A percentile compares a stretch with the other conserved stretches of the same genome.
phyloP scores from a whole-genome alignment of 1,140 invertebrate species.

The Drosophila sulfurigaster region DNA sequence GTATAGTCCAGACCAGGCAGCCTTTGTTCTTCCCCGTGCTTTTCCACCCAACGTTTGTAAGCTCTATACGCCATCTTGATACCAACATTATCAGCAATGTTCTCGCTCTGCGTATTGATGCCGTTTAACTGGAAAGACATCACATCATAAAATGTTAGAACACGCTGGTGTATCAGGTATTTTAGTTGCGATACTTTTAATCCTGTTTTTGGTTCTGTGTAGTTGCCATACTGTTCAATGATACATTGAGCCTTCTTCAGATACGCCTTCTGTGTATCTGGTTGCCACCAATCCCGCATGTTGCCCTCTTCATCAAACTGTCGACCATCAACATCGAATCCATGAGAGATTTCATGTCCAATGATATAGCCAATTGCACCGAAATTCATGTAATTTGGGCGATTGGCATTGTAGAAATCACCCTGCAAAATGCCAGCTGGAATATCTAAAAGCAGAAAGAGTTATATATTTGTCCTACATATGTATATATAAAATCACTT shows the following conservation, averaged over 20 bases:
- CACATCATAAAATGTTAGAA: slow-evolving; percentile 7
- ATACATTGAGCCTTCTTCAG: slow-evolving; percentile 92
- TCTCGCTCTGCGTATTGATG: slow-evolving; percentile 95
- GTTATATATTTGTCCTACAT: neutral
- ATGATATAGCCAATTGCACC: slow-evolving; percentile 96
- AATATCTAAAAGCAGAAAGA: slow-evolving; percentile 87
- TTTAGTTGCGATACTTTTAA: slow-evolving; percentile 87
- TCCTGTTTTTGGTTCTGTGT: slow-evolving; percentile 89
- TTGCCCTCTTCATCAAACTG: slow-evolving; percentile 96
- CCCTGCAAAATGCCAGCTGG: slow-evolving; percentile 96
- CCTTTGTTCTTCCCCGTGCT: slow-evolving; percentile 88
- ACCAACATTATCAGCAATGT: slow-evolving; percentile 96
- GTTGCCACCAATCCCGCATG: slow-evolving; percentile 93
- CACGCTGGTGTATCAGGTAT: no score
- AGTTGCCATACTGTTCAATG: slow-evolving; percentile 95
- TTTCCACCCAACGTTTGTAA: slow-evolving; percentile 89
- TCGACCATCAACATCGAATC: slow-evolving; percentile 95
- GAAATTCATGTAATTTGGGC: slow-evolving; percentile 96
- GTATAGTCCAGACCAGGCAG: slow-evolving; percentile 89
- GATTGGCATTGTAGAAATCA: slow-evolving; percentile 92
- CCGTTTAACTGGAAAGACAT: slow-evolving; percentile 91
- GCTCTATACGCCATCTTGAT: slow-evolving; percentile 94
- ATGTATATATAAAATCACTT: neutral
- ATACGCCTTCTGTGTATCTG: slow-evolving; percentile 91
- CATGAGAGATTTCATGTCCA: slow-evolving; percentile 97